A percentile compares a stretch with the other conserved stretches of the same genome.
phyloP scores from a whole-genome alignment of 2,888 invertebrate species.

The Drosophila demipolita region DNA sequence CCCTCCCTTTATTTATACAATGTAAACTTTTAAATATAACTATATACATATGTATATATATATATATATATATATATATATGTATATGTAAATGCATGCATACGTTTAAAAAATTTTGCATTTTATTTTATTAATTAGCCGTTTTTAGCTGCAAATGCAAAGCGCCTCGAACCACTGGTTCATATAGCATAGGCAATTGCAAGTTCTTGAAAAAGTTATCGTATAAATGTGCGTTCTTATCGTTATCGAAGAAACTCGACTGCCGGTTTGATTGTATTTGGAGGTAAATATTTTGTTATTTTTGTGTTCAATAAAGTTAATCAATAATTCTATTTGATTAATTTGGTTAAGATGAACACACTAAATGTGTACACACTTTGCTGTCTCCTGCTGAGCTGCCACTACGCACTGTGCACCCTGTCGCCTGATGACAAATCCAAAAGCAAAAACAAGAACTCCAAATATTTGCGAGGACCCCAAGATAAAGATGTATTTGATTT shows the following conservation, averaged over 20 bases:
- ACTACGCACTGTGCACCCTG: conserved; percentile 65
- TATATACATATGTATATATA: conserved; percentile 23
- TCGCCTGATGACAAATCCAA: conserved; percentile 73
- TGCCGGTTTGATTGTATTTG: conserved; percentile 34
- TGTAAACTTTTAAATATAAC: conserved; percentile 67
- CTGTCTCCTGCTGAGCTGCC: conserved; percentile 39
- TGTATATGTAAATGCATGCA: conserved; percentile 48
- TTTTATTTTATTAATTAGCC: not conserved
- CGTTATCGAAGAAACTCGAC: conserved; percentile 15
- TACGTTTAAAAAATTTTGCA: conserved; percentile 28
- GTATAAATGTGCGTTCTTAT: not conserved
- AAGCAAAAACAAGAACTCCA: conserved; percentile 74
- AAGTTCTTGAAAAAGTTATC: not conserved
- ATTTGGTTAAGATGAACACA: conserved; percentile 42
- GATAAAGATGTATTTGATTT: conserved; percentile 89
- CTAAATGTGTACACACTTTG: conserved; percentile 20
- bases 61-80: conserved; percentile 14
- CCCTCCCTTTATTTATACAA: conserved; percentile 59
- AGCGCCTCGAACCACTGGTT: not conserved
- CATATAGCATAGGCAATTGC: not conserved
- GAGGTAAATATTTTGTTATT: conserved; percentile 14
- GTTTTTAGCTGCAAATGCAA: not conserved
- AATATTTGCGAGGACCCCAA: conserved; percentile 86
- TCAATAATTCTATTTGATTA: not conserved
- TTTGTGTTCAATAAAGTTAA: not conserved